phyloP scores from a whole-genome alignment of 2,888 invertebrate species.

The Tachina lurida region DNA sequence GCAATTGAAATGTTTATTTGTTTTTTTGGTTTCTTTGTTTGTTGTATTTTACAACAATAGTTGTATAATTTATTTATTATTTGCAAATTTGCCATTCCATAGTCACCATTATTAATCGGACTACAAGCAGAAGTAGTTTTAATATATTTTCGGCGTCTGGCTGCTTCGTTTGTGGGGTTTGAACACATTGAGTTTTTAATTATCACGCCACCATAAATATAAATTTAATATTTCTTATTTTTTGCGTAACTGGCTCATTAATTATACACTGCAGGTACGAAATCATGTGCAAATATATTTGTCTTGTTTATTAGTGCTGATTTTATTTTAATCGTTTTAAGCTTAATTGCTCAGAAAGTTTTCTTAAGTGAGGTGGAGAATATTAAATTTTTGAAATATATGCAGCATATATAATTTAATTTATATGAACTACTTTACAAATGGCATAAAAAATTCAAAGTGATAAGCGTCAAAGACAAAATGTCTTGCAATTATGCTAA shows the following conservation, averaged over 20 bases:
- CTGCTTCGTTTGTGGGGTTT: background rate
- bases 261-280: constrained; percentile 53
- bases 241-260: constrained; percentile 36
- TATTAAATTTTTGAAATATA: constrained; percentile 8
- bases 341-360: constrained; percentile 51
- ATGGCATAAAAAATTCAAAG: background rate
- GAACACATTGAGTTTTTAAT: constrained; percentile 50
- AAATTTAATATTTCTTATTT: constrained; percentile 12
- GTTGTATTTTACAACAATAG: constrained; percentile 30
- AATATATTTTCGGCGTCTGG: constrained; percentile 10
- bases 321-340: constrained; percentile 62
- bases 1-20: constrained; percentile 58
- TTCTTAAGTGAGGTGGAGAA: constrained; percentile 11
- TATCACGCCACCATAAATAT: constrained; percentile 52
- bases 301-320: constrained; percentile 25
- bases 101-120: constrained; percentile 25
- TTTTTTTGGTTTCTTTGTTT: background rate
- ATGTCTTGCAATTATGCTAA: background rate
- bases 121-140: constrained; percentile 3
- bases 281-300: constrained; percentile 32
- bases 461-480: background rate
- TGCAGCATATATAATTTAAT: background rate
- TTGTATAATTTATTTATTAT: constrained; percentile 50
- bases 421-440: background rate
- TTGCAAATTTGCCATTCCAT: constrained; percentile 34